Base-by-base conservation (phyloP, 2,888 invertebrate species). In the Apamea anceps region DNA sequence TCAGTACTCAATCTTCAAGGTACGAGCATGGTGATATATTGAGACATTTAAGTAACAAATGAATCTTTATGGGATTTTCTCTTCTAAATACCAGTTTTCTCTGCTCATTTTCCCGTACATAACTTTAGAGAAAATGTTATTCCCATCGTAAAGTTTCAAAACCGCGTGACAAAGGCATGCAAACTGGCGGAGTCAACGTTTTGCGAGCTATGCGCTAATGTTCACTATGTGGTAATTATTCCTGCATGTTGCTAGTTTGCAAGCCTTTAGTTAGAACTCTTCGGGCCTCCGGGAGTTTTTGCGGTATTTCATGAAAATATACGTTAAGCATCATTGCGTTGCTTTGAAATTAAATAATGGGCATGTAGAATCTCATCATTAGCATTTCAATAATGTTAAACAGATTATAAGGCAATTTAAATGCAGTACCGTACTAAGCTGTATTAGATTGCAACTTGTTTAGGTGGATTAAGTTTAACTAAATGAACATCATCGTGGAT, bases 161-260 rank as follows among this genome's bases (percentile, higher is more conserved):
- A 83, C 80, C 51, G 62, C 82, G 79, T 79, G 83, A 85, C 85
- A 88, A 83, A 84, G 72, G 83, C 74, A 81, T 84, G 86, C 83
- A 80, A 78, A 79, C 77, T 73, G 75, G 62, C 68, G 84, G 83
- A 91, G 90, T 89, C 90, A 90, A 91, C 85, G 90, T 82, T 91
- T 91, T 79, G 85, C 87, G 75, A 88, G 87, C 81, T 88, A 91
- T 90, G 91, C 89, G 88, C 81, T 88, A 87, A 90, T 89, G 84
- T 88, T 84, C 83, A 82, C 83, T 86, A 81, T 89, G 87, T 87
- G 85, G 89, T 88, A 90, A 91, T 91, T 90, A 89, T 87, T 88
- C 68, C 87, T 90, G 88, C 88, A 90, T 89, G 89, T 87, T 83
- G 86, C 89, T 90, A 89, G 84, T 88, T 87, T 82, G 85, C 87